Evolutionary conservation across 2,797 vertebrate species (phyloP).

Genomic region (Phoeniculus purpureus): DNA sequence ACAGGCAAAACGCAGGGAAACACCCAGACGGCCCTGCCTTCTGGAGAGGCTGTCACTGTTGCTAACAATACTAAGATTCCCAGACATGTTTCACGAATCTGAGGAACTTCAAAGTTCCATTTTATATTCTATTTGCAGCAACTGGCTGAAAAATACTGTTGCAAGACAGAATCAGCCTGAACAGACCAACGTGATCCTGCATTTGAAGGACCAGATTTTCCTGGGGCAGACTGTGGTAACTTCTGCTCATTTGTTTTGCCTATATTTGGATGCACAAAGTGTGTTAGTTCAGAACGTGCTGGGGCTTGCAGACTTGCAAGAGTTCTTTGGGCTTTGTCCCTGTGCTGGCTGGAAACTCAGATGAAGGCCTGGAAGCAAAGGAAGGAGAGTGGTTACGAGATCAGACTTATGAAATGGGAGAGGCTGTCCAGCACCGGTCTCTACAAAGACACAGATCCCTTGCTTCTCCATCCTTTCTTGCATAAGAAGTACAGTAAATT

Average conservation of each 20-base stretch:
- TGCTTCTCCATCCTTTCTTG: neutral
- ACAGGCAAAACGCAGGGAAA: neutral
- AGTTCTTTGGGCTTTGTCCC: neutral
- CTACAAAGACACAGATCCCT: neutral
- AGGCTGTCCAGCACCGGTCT: neutral
- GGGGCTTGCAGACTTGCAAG: neutral
- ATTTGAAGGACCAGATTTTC: conserved; percentile 1
- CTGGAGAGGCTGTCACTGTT: neutral
- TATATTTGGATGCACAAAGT: neutral
- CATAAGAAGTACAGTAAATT: neutral
- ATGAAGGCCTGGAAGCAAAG: conserved; percentile 1
- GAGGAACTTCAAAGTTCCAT: too few relatives aligned
- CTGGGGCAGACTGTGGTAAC: neutral
- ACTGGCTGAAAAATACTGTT: neutral
- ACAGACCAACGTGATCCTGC: neutral
- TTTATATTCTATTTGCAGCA: neutral
- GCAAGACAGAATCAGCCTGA: neutral
- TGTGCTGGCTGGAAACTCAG: neutral
- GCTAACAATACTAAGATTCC: neutral
- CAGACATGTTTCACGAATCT: too few relatives aligned
- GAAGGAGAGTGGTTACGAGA: neutral
- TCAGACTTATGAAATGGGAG: neutral
- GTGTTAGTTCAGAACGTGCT: neutral
- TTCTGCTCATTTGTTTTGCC: neutral
- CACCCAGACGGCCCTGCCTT: neutral